phyloP scores from a whole-genome alignment of 2,113 vertebrate species.

The Daphoenositta chrysoptera region DNA sequence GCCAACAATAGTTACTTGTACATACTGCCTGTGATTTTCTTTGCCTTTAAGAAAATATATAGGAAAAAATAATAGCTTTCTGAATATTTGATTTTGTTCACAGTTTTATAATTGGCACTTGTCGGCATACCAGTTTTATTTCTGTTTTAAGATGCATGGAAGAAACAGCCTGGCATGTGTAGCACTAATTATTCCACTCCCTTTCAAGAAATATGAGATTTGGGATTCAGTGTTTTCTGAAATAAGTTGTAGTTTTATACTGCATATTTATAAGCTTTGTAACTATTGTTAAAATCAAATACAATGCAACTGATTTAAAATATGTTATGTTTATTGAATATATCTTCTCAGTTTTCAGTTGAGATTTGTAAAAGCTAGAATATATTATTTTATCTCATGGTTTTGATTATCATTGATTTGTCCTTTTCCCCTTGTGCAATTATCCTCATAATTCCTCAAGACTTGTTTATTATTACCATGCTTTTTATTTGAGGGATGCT shows the following conservation, averaged over 20 bases:
- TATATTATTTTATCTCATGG: background rate
- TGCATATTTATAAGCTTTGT: slow-evolving; percentile 53
- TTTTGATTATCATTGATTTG: background rate
- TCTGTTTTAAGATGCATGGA: slow-evolving; percentile 50
- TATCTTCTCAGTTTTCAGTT: background rate
- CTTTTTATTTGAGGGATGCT: background rate
- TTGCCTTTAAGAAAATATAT: background rate
- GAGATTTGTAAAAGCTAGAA: background rate
- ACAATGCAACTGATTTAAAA: background rate
- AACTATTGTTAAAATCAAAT: slow-evolving; percentile 42
- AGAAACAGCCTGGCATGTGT: slow-evolving; percentile 43
- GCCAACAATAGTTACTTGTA: background rate
- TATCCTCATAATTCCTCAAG: background rate
- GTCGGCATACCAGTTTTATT: slow-evolving; percentile 23
- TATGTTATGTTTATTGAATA: slow-evolving; percentile 30
- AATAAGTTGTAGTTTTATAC: slow-evolving; percentile 30
- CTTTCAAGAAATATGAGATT: slow-evolving; percentile 24
- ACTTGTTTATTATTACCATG: background rate
- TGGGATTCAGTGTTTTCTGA: slow-evolving; percentile 33
- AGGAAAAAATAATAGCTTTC: background rate
- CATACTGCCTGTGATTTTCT: background rate
- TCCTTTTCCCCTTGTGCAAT: background rate
- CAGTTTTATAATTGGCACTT: slow-evolving; percentile 54
- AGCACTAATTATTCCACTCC: slow-evolving; percentile 43
- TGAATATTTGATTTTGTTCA: slow-evolving; percentile 28